Conservation (phyloP, 92 coral and sea anemone species). For the Actinernus sp. region DNA sequence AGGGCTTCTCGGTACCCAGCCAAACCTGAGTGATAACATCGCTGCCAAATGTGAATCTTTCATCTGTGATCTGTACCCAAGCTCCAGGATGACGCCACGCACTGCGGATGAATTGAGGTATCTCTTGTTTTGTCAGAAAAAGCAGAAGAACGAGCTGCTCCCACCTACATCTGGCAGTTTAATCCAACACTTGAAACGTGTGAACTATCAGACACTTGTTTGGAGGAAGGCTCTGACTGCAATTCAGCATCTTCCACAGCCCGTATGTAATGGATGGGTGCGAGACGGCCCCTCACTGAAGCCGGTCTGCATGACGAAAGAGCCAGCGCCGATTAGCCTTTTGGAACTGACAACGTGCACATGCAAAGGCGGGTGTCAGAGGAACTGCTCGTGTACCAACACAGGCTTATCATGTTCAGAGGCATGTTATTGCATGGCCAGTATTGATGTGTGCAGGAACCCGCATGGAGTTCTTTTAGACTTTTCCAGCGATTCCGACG, state of each 20-base stretch:
- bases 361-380: slow-evolving; percentile 49
- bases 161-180: slow-evolving; percentile 65
- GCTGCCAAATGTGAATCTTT: slow-evolving; percentile 37
- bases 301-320: slow-evolving; percentile 49
- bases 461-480: slow-evolving; percentile 35
- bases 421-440: slow-evolving; percentile 66
- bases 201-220: slow-evolving; percentile 55
- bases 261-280: slow-evolving; percentile 66
- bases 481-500: slow-evolving; percentile 15
- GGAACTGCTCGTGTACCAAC: slow-evolving; percentile 46
- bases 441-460: slow-evolving; percentile 47
- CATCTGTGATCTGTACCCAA: slow-evolving; percentile 50
- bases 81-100: slow-evolving; percentile 4
- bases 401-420: slow-evolving; percentile 40
- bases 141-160: slow-evolving; percentile 16
- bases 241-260: slow-evolving; percentile 49
- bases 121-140: slow-evolving; percentile 57
- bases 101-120: slow-evolving; percentile 51
- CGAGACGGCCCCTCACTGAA: slow-evolving; percentile 23
- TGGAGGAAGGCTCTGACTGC: slow-evolving; percentile 66
- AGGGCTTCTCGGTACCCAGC: slow-evolving; percentile 20
- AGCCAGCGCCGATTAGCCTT: slow-evolving; percentile 59
- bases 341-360: slow-evolving; percentile 63
- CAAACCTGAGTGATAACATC: slow-evolving; percentile 6
- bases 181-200: slow-evolving; percentile 47